Evolutionary conservation across 2,797 vertebrate species (phyloP).

Genomic region (Loriculus beryllinus): DNA sequence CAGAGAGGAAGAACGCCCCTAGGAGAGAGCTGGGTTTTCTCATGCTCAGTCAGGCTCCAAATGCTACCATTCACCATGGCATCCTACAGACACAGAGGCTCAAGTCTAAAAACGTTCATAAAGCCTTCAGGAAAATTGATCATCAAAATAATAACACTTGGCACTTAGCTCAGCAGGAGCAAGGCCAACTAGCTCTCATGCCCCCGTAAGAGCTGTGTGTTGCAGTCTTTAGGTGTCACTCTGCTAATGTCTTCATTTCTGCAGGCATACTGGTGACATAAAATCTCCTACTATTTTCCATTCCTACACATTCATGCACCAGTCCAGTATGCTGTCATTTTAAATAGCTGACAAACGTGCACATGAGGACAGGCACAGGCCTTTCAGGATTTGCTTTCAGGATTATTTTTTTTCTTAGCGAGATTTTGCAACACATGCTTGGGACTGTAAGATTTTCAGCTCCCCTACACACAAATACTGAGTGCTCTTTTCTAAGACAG

Average conservation of each 20-base stretch:
- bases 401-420: background rate
- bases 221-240: background rate
- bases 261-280: background rate
- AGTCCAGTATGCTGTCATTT: background rate
- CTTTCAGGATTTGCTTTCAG: background rate
- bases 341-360: background rate
- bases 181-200: background rate
- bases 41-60: background rate
- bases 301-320: background rate
- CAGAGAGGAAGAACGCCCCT: background rate
- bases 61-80: background rate
- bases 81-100: background rate
- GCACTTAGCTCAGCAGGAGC: constrained; percentile 20
- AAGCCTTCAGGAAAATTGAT: constrained; percentile 18
- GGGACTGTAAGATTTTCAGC: background rate
- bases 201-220: background rate
- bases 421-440: background rate
- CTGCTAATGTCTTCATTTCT: constrained; percentile 11
- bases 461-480: background rate
- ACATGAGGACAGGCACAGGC: background rate
- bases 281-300: background rate
- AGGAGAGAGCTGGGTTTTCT: background rate
- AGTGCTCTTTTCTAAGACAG: background rate
- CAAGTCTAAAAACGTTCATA: background rate
- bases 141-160: constrained; percentile 26